Evolutionary conservation across 2,888 invertebrate species (phyloP).

Genomic region (Nineta flava): DNA sequence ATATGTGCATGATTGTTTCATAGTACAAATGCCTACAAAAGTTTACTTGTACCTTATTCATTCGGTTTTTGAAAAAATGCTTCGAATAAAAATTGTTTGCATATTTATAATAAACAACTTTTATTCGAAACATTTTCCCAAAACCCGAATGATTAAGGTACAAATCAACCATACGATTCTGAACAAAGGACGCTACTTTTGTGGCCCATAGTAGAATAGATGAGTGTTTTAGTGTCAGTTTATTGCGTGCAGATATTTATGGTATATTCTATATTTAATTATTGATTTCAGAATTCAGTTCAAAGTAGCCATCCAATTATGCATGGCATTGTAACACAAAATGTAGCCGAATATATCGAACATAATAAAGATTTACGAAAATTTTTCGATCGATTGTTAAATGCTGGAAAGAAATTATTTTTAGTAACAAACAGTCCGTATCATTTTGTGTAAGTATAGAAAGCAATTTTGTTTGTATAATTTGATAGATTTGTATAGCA

Average conservation of each 20-base stretch:
- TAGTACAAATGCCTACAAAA: too few relatives aligned
- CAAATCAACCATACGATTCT: not conserved
- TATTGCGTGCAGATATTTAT: too few relatives aligned
- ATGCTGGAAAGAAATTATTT: conserved; percentile 74
- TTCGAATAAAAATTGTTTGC: too few relatives aligned
- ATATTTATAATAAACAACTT: too few relatives aligned
- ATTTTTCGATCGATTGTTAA: conserved; percentile 60
- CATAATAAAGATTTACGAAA: conserved; percentile 52
- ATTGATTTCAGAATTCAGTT: conserved; percentile 60
- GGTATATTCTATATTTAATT: not conserved
- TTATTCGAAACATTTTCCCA: too few relatives aligned
- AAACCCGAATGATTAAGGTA: too few relatives aligned
- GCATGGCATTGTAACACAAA: conserved; percentile 74
- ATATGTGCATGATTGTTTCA: too few relatives aligned
- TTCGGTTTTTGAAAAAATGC: too few relatives aligned
- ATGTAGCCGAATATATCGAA: conserved; percentile 66
- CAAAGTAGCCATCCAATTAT: conserved; percentile 76
- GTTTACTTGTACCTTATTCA: too few relatives aligned
- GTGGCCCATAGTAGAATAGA: not conserved
- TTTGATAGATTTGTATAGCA: too few relatives aligned
- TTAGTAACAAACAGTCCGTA: conserved; percentile 94
- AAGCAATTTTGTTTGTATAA: too few relatives aligned
- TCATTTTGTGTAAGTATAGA: conserved; percentile 80
- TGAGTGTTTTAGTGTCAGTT: not conserved
- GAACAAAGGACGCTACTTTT: not conserved